Evolutionary conservation across 2,113 vertebrate genomes (phyloP), one percentile per base, ranked within the genome.

Genomic region (Penelope pileata): DNA sequence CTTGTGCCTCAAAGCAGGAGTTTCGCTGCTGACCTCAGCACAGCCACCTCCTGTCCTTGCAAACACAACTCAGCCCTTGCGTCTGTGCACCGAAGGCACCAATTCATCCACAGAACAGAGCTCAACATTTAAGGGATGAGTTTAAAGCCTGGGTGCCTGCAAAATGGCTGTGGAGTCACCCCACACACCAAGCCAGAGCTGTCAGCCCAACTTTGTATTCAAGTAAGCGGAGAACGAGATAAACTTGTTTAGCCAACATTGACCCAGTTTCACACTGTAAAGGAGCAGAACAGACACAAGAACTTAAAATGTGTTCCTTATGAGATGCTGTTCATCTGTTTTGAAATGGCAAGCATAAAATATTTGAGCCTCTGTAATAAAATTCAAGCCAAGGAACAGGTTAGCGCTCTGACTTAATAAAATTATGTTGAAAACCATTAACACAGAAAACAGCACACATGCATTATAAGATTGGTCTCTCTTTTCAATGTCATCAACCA

Each of bases 1-100:
- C 11, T 40, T 1, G 2, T 2, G 1, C 51, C 66, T 24, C 1
- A 1, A 18, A 36, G 3, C 0, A 0, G 10, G 17, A 59, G 7
- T 42, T 75, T 67, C 27, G 27, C 60, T 26, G 29, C 19, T n/a
- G 26, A 27, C 34, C 32, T 45, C 0, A 0, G 62, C 6, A 1
- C 45, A 66, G 16, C 17, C 18, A 66, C 24, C 17, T 27, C 18
- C 40, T 36, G 17, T 30, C 64, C 47, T 68, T 7, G 0, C 53
- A 48, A 66, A 6, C 32, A 23, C 1, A 0, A 53, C 23, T 38
- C 67, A 58, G 23, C 8, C 29, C 68, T 27, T 32, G 38, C 2
- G 2, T 14, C 60, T 32, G 32, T 67, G 59, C 8, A 2, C 34
- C 59, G 62, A 2, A 1, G 53, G 36, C 56, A 43, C 27, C 45